Base-by-base conservation (phyloP, 2,888 invertebrate species). In the Cyclophora albipunctata region DNA sequence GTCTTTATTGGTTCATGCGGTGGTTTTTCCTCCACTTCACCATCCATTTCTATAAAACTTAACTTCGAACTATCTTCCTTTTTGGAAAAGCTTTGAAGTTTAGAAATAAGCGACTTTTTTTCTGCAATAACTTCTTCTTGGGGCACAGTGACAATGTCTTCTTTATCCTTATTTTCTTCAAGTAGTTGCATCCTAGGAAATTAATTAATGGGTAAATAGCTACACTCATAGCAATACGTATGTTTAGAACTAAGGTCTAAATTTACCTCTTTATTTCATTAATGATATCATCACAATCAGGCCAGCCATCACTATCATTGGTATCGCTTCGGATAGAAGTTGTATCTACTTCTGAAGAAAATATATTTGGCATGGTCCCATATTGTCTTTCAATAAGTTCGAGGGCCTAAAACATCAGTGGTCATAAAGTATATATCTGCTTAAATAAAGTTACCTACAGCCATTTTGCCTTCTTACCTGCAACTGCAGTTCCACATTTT, bases 401-500 rank as follows among this genome's bases (percentile, higher is more conserved):
- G 60, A 96, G 78, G 0, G 96, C 96, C 90, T 98, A 94, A 20
- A 51, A 60, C 56, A 49, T 45, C 20, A 20, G 20, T 20, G 20
- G 20, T 20, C 20, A 20, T 20, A 20, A 20, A 20, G 20, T 20
- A 20, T 20, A 20, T 20, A 20, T 20, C 20, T 20, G 20, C 20
- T n/a, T 20, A 20, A 20, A 20, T 20, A 20, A 20, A 20, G 20
- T 20, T 20, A 20, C 20, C 20, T 20, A 20, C 20, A 20, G 20
- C 20, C 20, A 20, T 20, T 20, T 20, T 20, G 1, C 20, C 20
- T 20, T 20, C 20, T 7, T 51, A 88, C 89, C 78, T 89, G 89
- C 55, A 98, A 82, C 74, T 98, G 98, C 40, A 98, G 87, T 71
- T 97, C 97, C 34, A 97, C 92, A 78, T 98, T 98, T 68, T 96